Evolutionary conservation across 2,113 vertebrate genomes (phyloP).

Genomic region (Vireo altiloquus): DNA sequence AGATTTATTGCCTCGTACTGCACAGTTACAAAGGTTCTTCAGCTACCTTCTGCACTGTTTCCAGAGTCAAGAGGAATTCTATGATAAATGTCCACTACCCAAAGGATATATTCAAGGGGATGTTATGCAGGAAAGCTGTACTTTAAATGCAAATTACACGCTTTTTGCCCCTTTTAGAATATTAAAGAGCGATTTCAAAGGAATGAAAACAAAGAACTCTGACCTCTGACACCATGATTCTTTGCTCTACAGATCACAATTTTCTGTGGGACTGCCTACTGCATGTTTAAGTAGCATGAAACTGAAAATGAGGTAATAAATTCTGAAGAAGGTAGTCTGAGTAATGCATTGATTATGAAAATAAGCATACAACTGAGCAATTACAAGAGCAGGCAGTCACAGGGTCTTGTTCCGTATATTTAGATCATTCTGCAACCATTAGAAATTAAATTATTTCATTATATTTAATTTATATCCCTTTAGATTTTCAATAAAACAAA

Average conservation of each 20-base stretch:
- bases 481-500: conserved; percentile 44
- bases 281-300: conserved; percentile 71
- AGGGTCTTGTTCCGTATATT: conserved; percentile 35
- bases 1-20: conserved; percentile 73
- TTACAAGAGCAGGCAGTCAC: conserved; percentile 53
- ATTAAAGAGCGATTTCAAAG: conserved; percentile 72
- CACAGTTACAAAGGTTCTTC: conserved; percentile 58
- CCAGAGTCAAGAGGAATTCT: conserved; percentile 63
- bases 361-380: conserved; percentile 58
- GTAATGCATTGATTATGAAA: conserved; percentile 67
- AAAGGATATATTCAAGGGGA: conserved; percentile 61
- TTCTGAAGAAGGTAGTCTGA: conserved; percentile 59
- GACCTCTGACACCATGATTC: conserved; percentile 68
- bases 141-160: conserved; percentile 75
- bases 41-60: conserved; percentile 70
- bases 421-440: conserved; percentile 53
- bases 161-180: conserved; percentile 67
- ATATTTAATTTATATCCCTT: conserved; percentile 50
- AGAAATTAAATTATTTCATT: conserved; percentile 66
- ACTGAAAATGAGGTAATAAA: conserved; percentile 72
- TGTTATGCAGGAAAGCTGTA: conserved; percentile 49
- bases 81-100: conserved; percentile 73
- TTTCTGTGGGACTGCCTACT: conserved; percentile 52
- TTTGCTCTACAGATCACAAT: conserved; percentile 55
- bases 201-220: conserved; percentile 69